A percentile compares a stretch with the other conserved stretches of the same genome.
Conservation (phyloP, 2,888 invertebrate species). For the Apamea epomidion region DNA sequence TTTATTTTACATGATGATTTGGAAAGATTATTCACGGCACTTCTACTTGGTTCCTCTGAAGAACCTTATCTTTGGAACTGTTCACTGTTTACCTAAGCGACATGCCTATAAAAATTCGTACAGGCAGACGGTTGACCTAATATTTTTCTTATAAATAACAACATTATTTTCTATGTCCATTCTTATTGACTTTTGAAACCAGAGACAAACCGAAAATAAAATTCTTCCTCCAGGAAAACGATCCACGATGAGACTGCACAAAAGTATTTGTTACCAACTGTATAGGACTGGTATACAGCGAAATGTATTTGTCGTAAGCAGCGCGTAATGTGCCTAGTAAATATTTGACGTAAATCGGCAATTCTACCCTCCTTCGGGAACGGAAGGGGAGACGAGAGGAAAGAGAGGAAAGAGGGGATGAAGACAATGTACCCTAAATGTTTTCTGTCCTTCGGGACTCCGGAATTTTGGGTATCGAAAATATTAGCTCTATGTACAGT, state of each 20-base stretch:
- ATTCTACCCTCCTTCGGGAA: slow-evolving; percentile 39
- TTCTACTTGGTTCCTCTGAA: neutral
- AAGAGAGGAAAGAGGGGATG: slow-evolving; percentile 25
- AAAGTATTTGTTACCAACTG: slow-evolving; percentile 25
- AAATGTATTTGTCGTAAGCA: slow-evolving; percentile 71
- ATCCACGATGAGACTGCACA: slow-evolving; percentile 7
- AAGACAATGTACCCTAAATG: slow-evolving; percentile 66
- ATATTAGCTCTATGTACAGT: slow-evolving; percentile 41
- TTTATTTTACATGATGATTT: neutral
- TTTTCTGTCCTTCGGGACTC: slow-evolving; percentile 43
- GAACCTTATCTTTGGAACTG: neutral
- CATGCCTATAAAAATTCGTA: neutral
- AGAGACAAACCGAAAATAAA: slow-evolving; percentile 7
- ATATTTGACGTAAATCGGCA: slow-evolving; percentile 71
- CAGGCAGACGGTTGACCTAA: neutral
- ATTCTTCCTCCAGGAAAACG: slow-evolving; percentile 18
- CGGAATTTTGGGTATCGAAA: slow-evolving; percentile 52
- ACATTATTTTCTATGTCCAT: neutral
- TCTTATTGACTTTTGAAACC: slow-evolving; percentile 1
- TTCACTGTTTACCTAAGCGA: neutral
- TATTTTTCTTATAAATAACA: neutral
- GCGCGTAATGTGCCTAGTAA: slow-evolving; percentile 69
- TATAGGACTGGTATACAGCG: slow-evolving; percentile 37
- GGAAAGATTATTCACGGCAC: neutral
- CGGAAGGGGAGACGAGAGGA: slow-evolving; percentile 27